Base-by-base conservation (phyloP, 2,113 vertebrate genomes). In the Heterotis niloticus region DNA sequence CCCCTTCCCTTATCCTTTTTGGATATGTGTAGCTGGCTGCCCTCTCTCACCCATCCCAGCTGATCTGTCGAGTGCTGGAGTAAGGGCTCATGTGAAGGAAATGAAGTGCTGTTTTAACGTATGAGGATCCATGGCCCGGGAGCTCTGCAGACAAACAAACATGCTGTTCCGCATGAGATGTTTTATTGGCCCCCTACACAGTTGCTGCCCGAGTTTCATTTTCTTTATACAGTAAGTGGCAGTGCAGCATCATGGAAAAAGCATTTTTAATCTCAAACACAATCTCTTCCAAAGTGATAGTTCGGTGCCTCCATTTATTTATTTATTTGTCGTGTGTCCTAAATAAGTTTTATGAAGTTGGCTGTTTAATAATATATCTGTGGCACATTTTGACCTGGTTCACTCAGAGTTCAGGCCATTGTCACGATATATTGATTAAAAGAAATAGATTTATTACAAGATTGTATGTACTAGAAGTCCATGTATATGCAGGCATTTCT, bases 11-110 rank as follows among this genome's bases (percentile, higher is more conserved):
- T 44, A 7, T 44, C 34, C 34, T 44, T 44, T 44, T 44, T 44
- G 34, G 34, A 44, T 7, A 44, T 7, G 34, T 2, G 7, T 44
- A 7, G 34, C 34, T 7, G 34, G 7, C 34, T 44, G 34, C 34
- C 7, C 34, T 57, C 68, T 81, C 78, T 56, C 44, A 66, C 23
- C 64, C 60, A 57, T 59, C 52, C 70, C 73, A 69, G 60, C 66
- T 78, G 76, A 62, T 82, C 60, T 85, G 85, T 84, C 83, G 83
- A 80, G 69, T 79, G 80, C 80, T 73, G 77, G 73, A 79, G 78
- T 73, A 65, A 75, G 44, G 75, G 77, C 83, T 79, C 79, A 74
- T 69, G 54, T 44, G 29, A 54, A 82, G 74, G 80, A 81, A 78
- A 86, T 76, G 67, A 78, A 70, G 81, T 67, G 56, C n/a, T 71